These are phyloP conservation scores for Drosophila nikananu DNA, from an alignment of 1,140 invertebrate genomes.

Conservation along the genomic window DNA sequence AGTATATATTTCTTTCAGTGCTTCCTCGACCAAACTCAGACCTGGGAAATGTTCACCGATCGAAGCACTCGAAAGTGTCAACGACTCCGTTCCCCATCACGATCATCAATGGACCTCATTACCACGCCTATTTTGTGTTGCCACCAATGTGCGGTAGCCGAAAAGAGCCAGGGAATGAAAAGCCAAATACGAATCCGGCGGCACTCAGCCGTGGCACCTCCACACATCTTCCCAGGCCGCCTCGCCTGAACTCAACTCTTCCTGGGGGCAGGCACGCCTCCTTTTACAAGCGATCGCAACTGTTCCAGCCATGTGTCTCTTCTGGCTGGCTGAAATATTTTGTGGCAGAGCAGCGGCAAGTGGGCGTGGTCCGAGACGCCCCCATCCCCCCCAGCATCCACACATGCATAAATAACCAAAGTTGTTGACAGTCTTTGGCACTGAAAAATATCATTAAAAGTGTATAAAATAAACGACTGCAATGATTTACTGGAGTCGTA, in stretches of 20 bases:
- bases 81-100: constrained; percentile 41
- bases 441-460: constrained; percentile 69
- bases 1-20: constrained; percentile 9
- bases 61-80: constrained; percentile 60
- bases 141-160: constrained; percentile 70
- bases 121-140: constrained; percentile 75
- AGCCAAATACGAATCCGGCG: constrained; percentile 41
- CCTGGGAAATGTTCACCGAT: constrained; percentile 18
- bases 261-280: constrained; percentile 64
- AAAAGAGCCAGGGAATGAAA: constrained; percentile 11
- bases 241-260: constrained; percentile 59
- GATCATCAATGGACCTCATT: constrained; percentile 54
- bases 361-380: constrained; percentile 56
- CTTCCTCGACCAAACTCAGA: neutral
- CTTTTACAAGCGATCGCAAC: constrained; percentile 64
- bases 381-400: constrained; percentile 18
- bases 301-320: constrained; percentile 45
- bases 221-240: constrained; percentile 55
- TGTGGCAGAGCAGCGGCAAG: constrained; percentile 44
- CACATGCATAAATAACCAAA: constrained; percentile 75
- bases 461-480: constrained; percentile 68
- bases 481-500: constrained; percentile 63
- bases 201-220: constrained; percentile 60
- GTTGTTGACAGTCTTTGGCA: constrained; percentile 65
- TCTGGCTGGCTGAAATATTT: constrained; percentile 16